Evolutionary conservation across 2,797 vertebrate genomes (phyloP), one percentile per base, ranked within the genome.

Genomic region (Orestias chungarensis): DNA sequence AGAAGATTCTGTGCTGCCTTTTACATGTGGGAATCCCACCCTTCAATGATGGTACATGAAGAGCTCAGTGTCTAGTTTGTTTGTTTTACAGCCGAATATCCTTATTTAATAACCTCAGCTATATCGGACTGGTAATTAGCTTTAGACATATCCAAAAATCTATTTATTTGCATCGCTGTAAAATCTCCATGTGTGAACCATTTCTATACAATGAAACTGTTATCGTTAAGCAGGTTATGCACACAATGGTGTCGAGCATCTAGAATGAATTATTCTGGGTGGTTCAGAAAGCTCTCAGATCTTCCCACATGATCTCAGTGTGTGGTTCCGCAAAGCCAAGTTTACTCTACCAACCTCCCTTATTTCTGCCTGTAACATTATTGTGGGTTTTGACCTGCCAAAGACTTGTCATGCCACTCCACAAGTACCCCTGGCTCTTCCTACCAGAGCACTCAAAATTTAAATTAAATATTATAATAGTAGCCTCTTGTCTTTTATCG

Each of bases 1-100:
- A 79, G 77, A 83, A 82, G 86, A 74, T 74, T 79, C 73, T 86
- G 82, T 90, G 87, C 86, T 77, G 82, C 74, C 79, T 89, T 91
- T 52, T 86, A 83, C 82, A 88, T 79, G 82, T 80, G 70, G 87
- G 86, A 72, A 55, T 80, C 71, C 68, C 73, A 82, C 88, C 71
- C 57, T 18, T 82, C 67, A 75, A 66, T 76, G 76, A 80, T 59
- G 35, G 18, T 46, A 44, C 68, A 64, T 62, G 72, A 74, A 52
- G 57, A 84, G 78, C 73, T 35, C 77, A 75, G 81, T 79, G 85
- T 79, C 82, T 71, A 82, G 89, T 90, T 86, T 84, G 27, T 65
- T 55, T 50, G 80, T 43, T 25, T 70, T 69, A n/a, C 66, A 74
- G 80, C 59, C 23, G 83, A 52, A 38, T 46, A 66, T 81, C 75